These are phyloP conservation scores for Neolamprologus variostigma DNA, from an alignment of 2,113 vertebrate species.

Conservation along the genomic window DNA sequence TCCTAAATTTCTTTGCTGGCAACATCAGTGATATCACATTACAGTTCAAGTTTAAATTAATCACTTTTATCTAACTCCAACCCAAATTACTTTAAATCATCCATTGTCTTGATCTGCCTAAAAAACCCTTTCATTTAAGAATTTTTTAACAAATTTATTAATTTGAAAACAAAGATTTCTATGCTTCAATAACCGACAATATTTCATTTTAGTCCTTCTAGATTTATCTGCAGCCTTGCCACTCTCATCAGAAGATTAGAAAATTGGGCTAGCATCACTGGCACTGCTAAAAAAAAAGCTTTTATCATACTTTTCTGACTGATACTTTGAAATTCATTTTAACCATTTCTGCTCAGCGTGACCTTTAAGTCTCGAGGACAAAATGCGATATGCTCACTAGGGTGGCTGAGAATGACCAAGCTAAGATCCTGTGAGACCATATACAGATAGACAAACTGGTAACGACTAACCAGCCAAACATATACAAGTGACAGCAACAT, in stretches of 20 bases:
- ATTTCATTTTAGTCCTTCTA: neutral
- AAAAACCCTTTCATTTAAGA: neutral
- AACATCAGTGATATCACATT: neutral
- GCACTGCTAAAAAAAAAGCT: neutral
- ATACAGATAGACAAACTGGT: neutral
- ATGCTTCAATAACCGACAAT: rapidly evolving
- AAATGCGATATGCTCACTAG: neutral
- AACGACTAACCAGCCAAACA: neutral
- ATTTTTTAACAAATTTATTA: neutral
- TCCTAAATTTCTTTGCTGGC: neutral
- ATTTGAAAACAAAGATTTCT: neutral
- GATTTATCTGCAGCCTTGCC: neutral
- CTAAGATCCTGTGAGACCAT: neutral
- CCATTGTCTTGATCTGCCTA: neutral
- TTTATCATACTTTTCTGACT: neutral
- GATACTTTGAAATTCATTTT: neutral
- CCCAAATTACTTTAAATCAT: neutral
- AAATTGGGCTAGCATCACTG: neutral
- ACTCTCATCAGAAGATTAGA: neutral
- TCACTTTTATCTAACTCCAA: neutral
- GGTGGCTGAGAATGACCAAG: neutral
- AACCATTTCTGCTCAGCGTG: neutral
- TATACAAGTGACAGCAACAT: neutral
- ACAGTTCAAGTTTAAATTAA: neutral
- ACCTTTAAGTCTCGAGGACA: neutral